Evolutionary conservation across 2,113 vertebrate genomes (phyloP).

Genomic region (Oceanites oceanicus): DNA sequence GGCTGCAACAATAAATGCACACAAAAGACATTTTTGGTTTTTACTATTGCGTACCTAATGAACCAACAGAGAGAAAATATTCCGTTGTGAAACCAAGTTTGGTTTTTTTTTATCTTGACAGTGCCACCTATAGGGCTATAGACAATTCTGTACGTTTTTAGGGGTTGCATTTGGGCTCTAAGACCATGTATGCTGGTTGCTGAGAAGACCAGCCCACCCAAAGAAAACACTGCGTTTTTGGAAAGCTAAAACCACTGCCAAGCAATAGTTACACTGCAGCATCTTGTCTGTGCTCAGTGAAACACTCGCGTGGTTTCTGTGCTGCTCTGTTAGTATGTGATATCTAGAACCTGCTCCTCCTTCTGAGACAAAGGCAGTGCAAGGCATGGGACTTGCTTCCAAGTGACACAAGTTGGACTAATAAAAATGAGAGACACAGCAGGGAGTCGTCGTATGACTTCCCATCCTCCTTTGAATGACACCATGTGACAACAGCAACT

Average conservation of each 20-base stretch:
- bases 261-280: rapidly evolving
- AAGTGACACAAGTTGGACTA: background rate
- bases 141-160: rapidly evolving
- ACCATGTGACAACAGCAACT: rapidly evolving
- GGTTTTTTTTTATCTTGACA: background rate
- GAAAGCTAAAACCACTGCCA: background rate
- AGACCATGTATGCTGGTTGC: rapidly evolving
- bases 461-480: too few relatives aligned
- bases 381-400: background rate
- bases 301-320: background rate
- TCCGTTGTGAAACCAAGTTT: background rate
- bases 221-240: background rate
- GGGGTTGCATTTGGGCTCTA: background rate
- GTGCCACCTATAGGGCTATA: background rate
- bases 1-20: background rate
- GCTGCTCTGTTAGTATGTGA: background rate
- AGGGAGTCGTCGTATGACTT: background rate
- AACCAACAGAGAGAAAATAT: background rate
- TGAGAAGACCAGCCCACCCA: background rate
- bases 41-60: rapidly evolving
- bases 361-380: background rate
- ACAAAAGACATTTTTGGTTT: background rate
- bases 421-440: too few relatives aligned
- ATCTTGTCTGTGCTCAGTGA: background rate
- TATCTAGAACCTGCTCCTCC: background rate